phyloP scores from a whole-genome alignment of 2,113 vertebrate species.

The Perca flavescens region DNA sequence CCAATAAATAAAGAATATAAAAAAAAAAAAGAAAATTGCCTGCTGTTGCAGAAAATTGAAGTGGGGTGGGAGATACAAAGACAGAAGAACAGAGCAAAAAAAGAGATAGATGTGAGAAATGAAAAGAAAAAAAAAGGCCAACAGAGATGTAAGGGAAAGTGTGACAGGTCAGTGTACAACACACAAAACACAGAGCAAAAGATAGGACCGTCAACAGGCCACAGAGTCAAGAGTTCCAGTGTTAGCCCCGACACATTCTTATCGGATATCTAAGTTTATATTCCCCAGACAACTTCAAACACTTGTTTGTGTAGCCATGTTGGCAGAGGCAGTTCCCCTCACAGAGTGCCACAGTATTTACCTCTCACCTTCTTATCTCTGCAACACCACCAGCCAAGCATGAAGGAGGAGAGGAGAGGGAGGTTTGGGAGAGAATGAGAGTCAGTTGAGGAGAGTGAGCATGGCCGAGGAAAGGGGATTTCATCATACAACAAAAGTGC shows the following conservation, averaged over 20 bases:
- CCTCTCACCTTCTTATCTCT: slow-evolving; percentile 83
- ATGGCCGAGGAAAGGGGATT: slow-evolving; percentile 21
- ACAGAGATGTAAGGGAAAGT: not conserved
- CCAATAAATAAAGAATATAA: too few species aligned
- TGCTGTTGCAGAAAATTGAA: not conserved
- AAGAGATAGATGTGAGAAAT: not conserved
- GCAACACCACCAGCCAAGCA: slow-evolving; percentile 54
- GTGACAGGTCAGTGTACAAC: not conserved
- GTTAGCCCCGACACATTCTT: slow-evolving; percentile 64
- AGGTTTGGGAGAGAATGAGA: not conserved
- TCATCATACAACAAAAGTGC: slow-evolving; percentile 17
- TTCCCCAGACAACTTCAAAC: slow-evolving; percentile 66
- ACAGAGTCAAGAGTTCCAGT: slow-evolving; percentile 36
- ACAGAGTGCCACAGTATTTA: slow-evolving; percentile 64
- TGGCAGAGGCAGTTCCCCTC: slow-evolving; percentile 55
- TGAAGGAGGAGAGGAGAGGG: slow-evolving; percentile 14
- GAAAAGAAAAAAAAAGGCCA: not conserved
- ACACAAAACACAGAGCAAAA: not conserved
- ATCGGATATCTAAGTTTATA: slow-evolving; percentile 77
- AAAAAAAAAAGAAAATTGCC: slow-evolving; percentile 20
- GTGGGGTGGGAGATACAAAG: not conserved
- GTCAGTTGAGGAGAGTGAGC: slow-evolving; percentile 7
- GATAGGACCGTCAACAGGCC: not conserved
- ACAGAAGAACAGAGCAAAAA: not conserved
- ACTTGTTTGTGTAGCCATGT: slow-evolving; percentile 61